phyloP scores from a whole-genome alignment of 2,888 invertebrate genomes.

The Listrodromus nycthemerus region DNA sequence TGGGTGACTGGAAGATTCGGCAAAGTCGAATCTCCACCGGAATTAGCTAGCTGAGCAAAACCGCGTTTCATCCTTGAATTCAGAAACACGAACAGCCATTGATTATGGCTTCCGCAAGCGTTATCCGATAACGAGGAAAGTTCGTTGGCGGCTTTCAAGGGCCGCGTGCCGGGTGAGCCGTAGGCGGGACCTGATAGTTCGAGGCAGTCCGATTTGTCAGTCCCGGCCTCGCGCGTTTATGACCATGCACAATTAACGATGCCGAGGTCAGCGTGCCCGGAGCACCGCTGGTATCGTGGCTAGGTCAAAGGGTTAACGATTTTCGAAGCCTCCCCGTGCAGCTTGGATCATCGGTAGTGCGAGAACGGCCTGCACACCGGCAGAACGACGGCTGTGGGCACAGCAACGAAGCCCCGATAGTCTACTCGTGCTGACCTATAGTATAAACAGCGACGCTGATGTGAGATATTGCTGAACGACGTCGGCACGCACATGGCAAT shows the following conservation, averaged over 20 bases:
- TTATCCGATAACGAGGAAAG: constrained; percentile 38
- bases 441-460: constrained; percentile 11
- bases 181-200: neutral
- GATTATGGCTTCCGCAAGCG: constrained; percentile 27
- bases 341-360: constrained; percentile 11
- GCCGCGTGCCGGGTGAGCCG: constrained; percentile 4
- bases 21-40: neutral
- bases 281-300: constrained; percentile 21
- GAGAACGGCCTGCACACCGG: constrained; percentile 7
- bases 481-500: constrained; percentile 21
- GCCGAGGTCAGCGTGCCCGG: constrained; percentile 54
- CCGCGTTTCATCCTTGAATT: neutral
- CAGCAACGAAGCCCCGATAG: constrained; percentile 49
- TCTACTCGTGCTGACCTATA: constrained; percentile 32
- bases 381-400: constrained; percentile 27
- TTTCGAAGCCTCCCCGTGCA: constrained; percentile 80
- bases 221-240: constrained; percentile 22
- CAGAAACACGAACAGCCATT: constrained; percentile 2
- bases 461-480: constrained; percentile 25
- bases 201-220: constrained; percentile 19
- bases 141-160: constrained; percentile 72
- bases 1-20: no score
- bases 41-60: neutral
- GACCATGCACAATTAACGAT: constrained; percentile 43
- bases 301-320: constrained; percentile 78